phyloP scores from a whole-genome alignment of 2,888 invertebrate species.

The Schizotus pectinicornis region DNA sequence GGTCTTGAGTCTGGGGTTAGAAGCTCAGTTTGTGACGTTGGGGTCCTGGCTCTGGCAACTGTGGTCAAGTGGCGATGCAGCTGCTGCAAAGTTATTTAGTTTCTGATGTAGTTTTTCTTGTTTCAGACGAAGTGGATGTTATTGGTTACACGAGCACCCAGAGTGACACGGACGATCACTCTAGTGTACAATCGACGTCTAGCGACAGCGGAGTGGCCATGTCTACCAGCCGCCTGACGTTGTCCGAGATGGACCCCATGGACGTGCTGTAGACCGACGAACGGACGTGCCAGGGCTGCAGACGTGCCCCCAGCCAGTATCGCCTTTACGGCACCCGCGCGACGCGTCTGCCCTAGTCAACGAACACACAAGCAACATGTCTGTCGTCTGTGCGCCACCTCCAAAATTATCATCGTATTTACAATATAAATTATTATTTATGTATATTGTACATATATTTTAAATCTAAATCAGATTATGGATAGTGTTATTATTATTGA shows the following conservation, averaged over 20 bases:
- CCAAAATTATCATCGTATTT: slow-evolving; percentile 45
- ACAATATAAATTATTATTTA: slow-evolving; percentile 52
- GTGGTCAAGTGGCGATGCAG: no score
- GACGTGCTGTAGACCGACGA: slow-evolving; percentile 57
- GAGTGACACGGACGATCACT: slow-evolving; percentile 83
- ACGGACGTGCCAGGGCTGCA: slow-evolving; percentile 41
- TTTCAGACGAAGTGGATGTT: slow-evolving; percentile 83
- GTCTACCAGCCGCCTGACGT: slow-evolving; percentile 70
- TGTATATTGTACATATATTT: slow-evolving; percentile 57
- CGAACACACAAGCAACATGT: slow-evolving; percentile 43
- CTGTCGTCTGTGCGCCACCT: slow-evolving; percentile 35
- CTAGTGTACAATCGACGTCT: slow-evolving; percentile 75
- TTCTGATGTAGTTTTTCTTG: slow-evolving; percentile 1
- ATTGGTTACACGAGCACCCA: slow-evolving; percentile 86
- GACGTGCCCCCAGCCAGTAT: slow-evolving; percentile 46
- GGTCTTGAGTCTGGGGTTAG: no score
- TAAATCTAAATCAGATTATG: slow-evolving; percentile 51
- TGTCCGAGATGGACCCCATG: slow-evolving; percentile 67
- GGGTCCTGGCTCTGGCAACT: no score
- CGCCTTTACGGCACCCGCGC: slow-evolving; percentile 34
- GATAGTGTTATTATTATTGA: slow-evolving; percentile 40
- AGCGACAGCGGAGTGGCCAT: slow-evolving; percentile 77
- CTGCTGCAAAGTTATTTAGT: no score
- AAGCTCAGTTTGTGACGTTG: no score
- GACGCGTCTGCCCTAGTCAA: slow-evolving; percentile 51